These are phyloP conservation scores for Littorina saxatilis DNA, from an alignment of 1,140 invertebrate species.

Conservation along the genomic window DNA sequence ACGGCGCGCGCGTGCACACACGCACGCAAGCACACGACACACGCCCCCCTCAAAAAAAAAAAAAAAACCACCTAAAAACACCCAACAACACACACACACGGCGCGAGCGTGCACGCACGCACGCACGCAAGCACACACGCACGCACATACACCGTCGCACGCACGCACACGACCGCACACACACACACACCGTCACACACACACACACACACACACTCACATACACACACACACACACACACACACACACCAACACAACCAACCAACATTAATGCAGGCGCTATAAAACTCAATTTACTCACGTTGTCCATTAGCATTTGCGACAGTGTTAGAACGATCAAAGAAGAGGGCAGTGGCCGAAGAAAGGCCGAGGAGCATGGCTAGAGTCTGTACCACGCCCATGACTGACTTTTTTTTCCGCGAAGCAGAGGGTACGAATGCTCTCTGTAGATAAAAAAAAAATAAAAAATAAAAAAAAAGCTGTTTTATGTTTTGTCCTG, in stretches of 20 bases:
- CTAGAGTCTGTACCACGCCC: not conserved
- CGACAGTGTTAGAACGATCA: not conserved
- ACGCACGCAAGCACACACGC: not conserved
- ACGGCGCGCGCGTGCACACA: not conserved
- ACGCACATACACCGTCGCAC: not conserved
- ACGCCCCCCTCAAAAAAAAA: no score
- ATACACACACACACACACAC: slow-evolving; percentile 42
- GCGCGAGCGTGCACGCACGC: not conserved
- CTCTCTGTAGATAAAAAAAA: not conserved
- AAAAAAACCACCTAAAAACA: no score
- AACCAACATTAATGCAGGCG: no score
- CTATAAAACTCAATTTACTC: not conserved
- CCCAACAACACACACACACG: not conserved
- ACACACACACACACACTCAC: slow-evolving; percentile 38
- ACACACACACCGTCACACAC: slow-evolving; percentile 40
- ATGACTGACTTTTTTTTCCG: not conserved
- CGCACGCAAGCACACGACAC: not conserved
- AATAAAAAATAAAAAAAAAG: no score
- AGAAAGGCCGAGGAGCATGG: not conserved
- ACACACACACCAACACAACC: slow-evolving; percentile 36
- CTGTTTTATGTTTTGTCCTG: no score
- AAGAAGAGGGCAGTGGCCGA: no score
- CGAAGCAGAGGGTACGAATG: no score
- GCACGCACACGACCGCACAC: not conserved
- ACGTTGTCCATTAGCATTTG: not conserved